Percentiles rank a stretch among this genome's conserved stretches.
These are phyloP conservation scores for Channa argus DNA, from an alignment of 2,113 vertebrate genomes.

Conservation along the genomic window DNA sequence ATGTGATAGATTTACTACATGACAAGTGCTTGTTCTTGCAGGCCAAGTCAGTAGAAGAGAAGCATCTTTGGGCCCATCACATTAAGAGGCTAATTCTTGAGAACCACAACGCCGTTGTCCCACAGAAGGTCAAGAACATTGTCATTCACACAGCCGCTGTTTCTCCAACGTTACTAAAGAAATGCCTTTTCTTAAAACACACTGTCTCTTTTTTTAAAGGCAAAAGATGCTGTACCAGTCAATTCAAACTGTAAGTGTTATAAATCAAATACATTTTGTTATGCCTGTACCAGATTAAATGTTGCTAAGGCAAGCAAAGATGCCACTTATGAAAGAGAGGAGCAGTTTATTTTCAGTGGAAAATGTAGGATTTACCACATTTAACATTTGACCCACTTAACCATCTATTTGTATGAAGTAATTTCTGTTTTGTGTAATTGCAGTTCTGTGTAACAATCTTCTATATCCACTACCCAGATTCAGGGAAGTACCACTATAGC, in stretches of 20 bases:
- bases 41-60: constrained; percentile 93
- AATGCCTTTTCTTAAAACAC: neutral
- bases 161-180: neutral
- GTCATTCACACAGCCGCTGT: neutral
- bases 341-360: constrained; percentile 23
- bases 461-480: constrained; percentile 70
- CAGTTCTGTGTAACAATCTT: constrained; percentile 4
- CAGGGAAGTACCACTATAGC: constrained; percentile 87
- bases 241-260: constrained; percentile 90
- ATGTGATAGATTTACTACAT: neutral
- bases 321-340: constrained; percentile 19
- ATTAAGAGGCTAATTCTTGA: constrained; percentile 97
- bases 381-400: neutral
- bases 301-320: constrained; percentile 50
- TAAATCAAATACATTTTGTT: constrained; percentile 3
- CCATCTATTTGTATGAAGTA: constrained; percentile 16
- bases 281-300: neutral
- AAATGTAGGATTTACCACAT: constrained; percentile 29
- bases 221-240: constrained; percentile 92
- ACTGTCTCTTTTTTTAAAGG: constrained; percentile 78
- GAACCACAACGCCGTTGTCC: constrained; percentile 93
- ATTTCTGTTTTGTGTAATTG: constrained; percentile 32
- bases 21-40: constrained; percentile 62
- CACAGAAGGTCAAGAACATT: constrained; percentile 86
- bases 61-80: constrained; percentile 93